phyloP scores from a whole-genome alignment of 2,113 vertebrate species.

The Manacus vitellinus region DNA sequence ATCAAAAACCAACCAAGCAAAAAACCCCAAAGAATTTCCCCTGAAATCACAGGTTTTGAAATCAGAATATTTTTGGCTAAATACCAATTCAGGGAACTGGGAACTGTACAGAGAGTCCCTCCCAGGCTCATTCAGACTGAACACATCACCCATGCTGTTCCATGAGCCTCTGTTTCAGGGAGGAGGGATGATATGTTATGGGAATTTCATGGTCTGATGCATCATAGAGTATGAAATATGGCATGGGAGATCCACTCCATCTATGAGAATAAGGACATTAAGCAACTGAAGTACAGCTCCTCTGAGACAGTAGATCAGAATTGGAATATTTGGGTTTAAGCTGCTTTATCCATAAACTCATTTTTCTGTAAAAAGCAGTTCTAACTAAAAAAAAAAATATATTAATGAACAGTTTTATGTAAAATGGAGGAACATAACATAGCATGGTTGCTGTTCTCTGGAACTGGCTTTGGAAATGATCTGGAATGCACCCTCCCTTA shows the following conservation, averaged over 20 bases:
- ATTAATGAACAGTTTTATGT: neutral
- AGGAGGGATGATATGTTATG: neutral
- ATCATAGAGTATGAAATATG: neutral
- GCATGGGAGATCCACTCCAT: slow-evolving; percentile 5
- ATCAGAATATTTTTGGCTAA: neutral
- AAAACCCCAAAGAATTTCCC: neutral
- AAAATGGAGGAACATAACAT: neutral
- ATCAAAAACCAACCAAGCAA: neutral
- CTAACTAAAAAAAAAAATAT: neutral
- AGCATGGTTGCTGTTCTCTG: neutral
- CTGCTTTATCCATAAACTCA: neutral
- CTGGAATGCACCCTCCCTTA: neutral
- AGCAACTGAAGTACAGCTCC: neutral
- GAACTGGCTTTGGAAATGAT: neutral
- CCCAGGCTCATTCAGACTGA: neutral
- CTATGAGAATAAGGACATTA: neutral
- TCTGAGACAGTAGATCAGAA: neutral
- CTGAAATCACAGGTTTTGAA: neutral
- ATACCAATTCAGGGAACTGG: neutral
- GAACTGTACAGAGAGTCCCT: neutral
- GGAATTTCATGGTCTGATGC: slow-evolving; percentile 24
- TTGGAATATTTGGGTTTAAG: neutral
- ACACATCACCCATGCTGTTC: neutral
- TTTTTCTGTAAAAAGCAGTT: neutral
- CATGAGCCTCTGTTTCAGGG: neutral